Conservation (phyloP, 2,888 invertebrate genomes). For the Agrochola macilenta region DNA sequence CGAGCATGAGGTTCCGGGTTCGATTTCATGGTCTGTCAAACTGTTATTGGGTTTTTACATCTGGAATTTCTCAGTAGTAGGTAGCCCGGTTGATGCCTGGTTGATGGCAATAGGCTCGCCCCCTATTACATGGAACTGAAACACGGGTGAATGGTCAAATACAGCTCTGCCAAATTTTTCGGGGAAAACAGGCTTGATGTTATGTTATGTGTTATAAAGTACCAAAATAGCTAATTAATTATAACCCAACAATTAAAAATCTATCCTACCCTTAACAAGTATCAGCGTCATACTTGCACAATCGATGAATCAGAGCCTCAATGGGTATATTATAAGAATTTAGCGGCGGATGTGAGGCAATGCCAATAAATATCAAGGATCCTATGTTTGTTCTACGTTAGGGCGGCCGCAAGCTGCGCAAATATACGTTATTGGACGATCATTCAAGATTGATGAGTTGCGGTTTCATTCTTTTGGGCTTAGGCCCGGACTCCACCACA, state of each 20-base stretch:
- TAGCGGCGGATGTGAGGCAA: constrained; percentile 77
- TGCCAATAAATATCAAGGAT: constrained; percentile 78
- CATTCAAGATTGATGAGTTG: neutral
- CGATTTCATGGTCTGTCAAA: no score
- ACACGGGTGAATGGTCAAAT: no score
- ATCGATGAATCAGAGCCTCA: constrained; percentile 75
- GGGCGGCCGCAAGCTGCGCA: constrained; percentile 52
- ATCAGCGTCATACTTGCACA: constrained; percentile 72
- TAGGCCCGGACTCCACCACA: neutral
- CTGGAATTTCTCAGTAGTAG: no score
- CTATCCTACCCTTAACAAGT: constrained; percentile 52
- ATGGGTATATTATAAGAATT: constrained; percentile 68
- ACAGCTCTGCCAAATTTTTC: no score
- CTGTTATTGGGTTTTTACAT: no score
- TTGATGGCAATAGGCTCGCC: no score
- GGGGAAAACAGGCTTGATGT: no score
- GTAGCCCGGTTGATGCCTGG: no score
- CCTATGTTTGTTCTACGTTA: constrained; percentile 67
- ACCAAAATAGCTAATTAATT: neutral
- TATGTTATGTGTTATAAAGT: no score
- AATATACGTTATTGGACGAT: constrained; percentile 16
- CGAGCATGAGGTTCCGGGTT: no score
- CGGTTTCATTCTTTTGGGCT: neutral
- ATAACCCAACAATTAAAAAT: neutral
- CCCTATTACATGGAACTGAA: no score